Conservation (phyloP, 1,140 invertebrate species). For the Pararge aegeria region DNA sequence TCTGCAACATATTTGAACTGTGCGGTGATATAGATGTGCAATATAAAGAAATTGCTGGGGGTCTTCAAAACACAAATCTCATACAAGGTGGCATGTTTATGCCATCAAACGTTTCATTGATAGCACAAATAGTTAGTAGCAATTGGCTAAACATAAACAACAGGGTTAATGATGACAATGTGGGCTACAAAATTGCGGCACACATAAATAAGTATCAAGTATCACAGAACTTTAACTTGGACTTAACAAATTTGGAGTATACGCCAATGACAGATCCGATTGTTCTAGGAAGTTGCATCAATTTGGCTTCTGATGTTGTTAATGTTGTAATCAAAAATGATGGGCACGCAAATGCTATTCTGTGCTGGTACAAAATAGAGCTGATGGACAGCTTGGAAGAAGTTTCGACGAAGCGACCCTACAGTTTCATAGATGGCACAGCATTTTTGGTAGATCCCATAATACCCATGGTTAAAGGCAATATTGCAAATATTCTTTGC, state of each 20-base stretch:
- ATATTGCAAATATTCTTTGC: slow-evolving; percentile 42
- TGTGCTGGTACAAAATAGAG: slow-evolving; percentile 65
- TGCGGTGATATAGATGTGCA: slow-evolving; percentile 58
- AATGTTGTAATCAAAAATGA: slow-evolving; percentile 39
- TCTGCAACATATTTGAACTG: slow-evolving; percentile 52
- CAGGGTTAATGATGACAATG: slow-evolving; percentile 57
- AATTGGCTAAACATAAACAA: slow-evolving; percentile 60
- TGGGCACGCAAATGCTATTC: slow-evolving; percentile 48
- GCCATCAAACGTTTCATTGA: slow-evolving; percentile 50
- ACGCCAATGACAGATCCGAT: slow-evolving; percentile 43
- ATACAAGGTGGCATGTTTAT: slow-evolving; percentile 54
- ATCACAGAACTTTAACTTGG: slow-evolving; percentile 57
- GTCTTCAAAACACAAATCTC: slow-evolving; percentile 46
- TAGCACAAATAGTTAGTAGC: slow-evolving; percentile 53
- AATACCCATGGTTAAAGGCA: slow-evolving; percentile 31
- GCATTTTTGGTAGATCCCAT: slow-evolving; percentile 48
- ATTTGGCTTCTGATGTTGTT: slow-evolving; percentile 35
- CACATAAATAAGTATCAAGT: slow-evolving; percentile 63
- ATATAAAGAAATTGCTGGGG: slow-evolving; percentile 38
- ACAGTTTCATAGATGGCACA: slow-evolving; percentile 52
- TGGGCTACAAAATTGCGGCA: slow-evolving; percentile 48
- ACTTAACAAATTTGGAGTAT: slow-evolving; percentile 53
- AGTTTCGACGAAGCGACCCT: slow-evolving; percentile 48
- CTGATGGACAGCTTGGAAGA: slow-evolving; percentile 46
- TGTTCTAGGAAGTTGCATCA: slow-evolving; percentile 35